Conservation (phyloP, 2,113 vertebrate species). For the Scopus umbretta region DNA sequence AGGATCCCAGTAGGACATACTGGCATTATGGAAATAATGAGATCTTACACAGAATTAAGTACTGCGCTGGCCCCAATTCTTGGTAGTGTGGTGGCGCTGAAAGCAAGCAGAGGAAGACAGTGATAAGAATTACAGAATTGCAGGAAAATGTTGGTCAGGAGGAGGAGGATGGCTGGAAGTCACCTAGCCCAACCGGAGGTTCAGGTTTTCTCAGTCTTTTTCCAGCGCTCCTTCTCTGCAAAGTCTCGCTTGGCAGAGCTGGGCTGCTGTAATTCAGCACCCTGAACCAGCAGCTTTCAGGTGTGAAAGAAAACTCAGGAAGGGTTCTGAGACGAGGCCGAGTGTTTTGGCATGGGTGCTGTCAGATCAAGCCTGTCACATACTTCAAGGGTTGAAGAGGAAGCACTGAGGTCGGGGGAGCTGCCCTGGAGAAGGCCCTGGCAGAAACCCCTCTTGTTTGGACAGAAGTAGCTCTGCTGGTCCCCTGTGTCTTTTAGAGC, state of each 20-base stretch:
- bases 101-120: not conserved
- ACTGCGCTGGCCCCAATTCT: not conserved
- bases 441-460: not conserved
- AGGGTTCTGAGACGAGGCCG: not conserved
- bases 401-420: not conserved
- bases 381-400: not conserved
- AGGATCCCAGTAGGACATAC: not conserved
- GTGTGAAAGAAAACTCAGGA: not conserved
- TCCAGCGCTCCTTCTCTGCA: fast-evolving
- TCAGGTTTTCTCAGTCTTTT: not conserved
- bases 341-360: not conserved
- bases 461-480: not conserved
- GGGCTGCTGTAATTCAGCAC: not conserved
- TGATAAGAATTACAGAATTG: not conserved
- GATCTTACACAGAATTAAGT: not conserved
- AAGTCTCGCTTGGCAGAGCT: not conserved
- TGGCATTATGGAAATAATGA: not conserved
- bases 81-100: fast-evolving
- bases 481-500: not conserved
- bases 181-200: not conserved
- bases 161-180: not conserved
- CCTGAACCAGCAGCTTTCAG: not conserved
- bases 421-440: not conserved
- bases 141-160: not conserved
- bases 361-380: not conserved